Percentiles rank a stretch among this genome's conserved stretches.
phyloP scores from a whole-genome alignment of 2,888 invertebrate species.

The Coremacera marginata region DNA sequence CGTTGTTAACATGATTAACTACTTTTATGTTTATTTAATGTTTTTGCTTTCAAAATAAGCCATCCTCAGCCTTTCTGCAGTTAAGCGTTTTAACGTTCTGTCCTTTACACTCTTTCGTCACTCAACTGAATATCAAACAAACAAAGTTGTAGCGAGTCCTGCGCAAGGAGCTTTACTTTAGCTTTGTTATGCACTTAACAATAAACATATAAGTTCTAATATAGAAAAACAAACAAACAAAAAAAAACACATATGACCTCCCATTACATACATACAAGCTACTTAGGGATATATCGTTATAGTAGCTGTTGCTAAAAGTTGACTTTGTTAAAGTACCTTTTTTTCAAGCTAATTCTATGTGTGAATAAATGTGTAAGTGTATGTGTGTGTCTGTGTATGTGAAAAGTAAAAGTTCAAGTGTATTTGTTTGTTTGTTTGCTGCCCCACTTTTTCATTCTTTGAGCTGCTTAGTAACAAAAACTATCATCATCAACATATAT shows the following conservation, averaged over 20 bases:
- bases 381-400: neutral
- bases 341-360: neutral
- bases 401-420: neutral
- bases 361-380: neutral
- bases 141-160: neutral
- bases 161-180: neutral
- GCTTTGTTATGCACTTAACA: neutral
- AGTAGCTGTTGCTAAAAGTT: neutral
- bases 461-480: neutral
- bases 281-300: constrained; percentile 12
- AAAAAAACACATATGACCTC: neutral
- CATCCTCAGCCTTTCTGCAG: neutral
- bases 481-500: neutral
- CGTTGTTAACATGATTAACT: neutral
- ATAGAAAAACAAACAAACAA: neutral
- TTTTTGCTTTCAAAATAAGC: neutral
- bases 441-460: neutral
- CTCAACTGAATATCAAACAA: neutral
- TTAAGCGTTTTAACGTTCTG: neutral
- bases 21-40: too few relatives aligned
- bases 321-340: neutral
- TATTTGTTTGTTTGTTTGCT: neutral
- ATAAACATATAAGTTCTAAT: neutral
- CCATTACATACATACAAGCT: neutral
- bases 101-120: neutral